These are phyloP conservation scores for Polydrusus tereticollis DNA, from an alignment of 2,888 invertebrate species.

Conservation along the genomic window DNA sequence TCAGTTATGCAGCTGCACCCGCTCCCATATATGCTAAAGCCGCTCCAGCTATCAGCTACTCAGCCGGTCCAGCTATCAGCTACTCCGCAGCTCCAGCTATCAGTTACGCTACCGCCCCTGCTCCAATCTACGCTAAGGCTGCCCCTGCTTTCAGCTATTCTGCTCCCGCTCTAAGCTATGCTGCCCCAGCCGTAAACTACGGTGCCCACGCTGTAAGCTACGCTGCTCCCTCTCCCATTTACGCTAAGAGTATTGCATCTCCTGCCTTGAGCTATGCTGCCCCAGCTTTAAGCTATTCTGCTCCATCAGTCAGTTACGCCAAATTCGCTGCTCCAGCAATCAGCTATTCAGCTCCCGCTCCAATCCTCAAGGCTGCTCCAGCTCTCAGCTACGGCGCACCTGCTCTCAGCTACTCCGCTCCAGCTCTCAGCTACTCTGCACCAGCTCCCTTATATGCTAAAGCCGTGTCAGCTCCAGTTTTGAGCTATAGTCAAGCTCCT, in stretches of 20 bases:
- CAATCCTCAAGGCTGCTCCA: constrained; percentile 4
- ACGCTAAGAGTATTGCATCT: constrained; percentile 37
- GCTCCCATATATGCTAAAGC: constrained; percentile 8
- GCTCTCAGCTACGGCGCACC: constrained; percentile 39
- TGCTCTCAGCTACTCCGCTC: constrained; percentile 28
- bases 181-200: constrained; percentile 37
- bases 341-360: constrained; percentile 39
- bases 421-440: constrained; percentile 34
- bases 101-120: constrained; percentile 45
- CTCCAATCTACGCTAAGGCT: constrained; percentile 25
- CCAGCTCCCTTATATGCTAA: constrained; percentile 27
- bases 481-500: not conserved
- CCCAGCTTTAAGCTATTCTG: constrained; percentile 39
- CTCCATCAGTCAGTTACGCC: constrained; percentile 33
- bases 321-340: constrained; percentile 21
- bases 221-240: constrained; percentile 33
- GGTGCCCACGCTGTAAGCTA: constrained; percentile 40
- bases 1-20: constrained; percentile 35
- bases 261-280: constrained; percentile 47
- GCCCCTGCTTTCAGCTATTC: constrained; percentile 32
- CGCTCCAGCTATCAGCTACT: constrained; percentile 31
- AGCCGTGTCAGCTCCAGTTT: constrained; percentile 32
- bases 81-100: constrained; percentile 46
- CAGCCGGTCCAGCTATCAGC: constrained; percentile 39
- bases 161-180: constrained; percentile 28